Evolutionary conservation across 2,797 vertebrate species (phyloP).

Genomic region (Onychomys torridus): DNA sequence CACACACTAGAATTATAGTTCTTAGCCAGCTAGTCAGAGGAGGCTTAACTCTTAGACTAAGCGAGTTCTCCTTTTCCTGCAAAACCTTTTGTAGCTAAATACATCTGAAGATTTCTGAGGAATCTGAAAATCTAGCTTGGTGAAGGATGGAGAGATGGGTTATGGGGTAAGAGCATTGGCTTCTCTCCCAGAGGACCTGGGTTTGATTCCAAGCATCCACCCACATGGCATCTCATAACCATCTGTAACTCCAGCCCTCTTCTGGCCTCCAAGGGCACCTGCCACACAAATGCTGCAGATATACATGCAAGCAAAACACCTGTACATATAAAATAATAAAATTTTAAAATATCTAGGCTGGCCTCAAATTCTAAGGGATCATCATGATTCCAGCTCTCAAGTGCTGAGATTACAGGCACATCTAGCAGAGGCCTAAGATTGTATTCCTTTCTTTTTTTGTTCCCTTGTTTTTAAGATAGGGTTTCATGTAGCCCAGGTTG

Average conservation of each 20-base stretch:
- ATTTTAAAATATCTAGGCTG: neutral
- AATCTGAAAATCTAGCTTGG: neutral
- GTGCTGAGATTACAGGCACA: neutral
- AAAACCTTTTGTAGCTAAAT: constrained; percentile 11
- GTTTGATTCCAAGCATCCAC: no score
- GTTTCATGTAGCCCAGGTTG: neutral
- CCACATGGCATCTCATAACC: neutral
- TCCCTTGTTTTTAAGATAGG: neutral
- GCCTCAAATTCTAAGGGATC: neutral
- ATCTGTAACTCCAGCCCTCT: neutral
- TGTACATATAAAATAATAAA: no score
- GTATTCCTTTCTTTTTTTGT: neutral
- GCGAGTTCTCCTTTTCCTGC: neutral
- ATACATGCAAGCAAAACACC: no score
- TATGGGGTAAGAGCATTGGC: neutral
- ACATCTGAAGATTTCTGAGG: neutral
- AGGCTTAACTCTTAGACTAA: neutral
- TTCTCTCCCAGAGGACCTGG: neutral
- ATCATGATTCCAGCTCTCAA: neutral
- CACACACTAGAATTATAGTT: neutral
- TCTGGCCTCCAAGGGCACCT: neutral
- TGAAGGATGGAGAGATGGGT: neutral
- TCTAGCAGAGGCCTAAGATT: neutral
- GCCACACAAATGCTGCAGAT: neutral
- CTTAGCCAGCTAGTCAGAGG: neutral